Base-by-base conservation (phyloP, 2,113 vertebrate genomes). In the Verasper variegatus region DNA sequence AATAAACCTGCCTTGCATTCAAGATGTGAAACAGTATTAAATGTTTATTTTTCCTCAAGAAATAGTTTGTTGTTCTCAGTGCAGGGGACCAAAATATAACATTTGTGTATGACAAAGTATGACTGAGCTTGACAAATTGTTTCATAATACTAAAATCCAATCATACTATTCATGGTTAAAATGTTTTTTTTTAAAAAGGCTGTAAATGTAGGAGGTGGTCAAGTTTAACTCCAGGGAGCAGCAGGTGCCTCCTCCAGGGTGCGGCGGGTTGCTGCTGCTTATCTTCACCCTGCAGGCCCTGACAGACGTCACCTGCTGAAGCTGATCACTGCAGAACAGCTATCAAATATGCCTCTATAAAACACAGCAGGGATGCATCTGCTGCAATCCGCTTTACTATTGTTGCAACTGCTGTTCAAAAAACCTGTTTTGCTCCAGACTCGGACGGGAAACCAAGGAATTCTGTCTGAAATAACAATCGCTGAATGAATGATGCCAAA, bases 201-300 rank as follows among this genome's bases (percentile, higher is more conserved):
- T 17, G 21, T 3, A 51, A 11, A 37, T 61, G 21, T 47, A 4
- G 47, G 6, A 45, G 65, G 51, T 31, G 45, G 23, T 49, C 62
- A 9, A 52, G 26, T 42, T 59, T 17, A 40, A 59, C 56, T 35
- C 1, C 47, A 59, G 40, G 65, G 45, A 81, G 61, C 55, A 74
- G 68, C 24, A 60, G 70, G 64, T 51, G 49, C 65, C 56, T 88
- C 79, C 65, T 73, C 2, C 45, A 79, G 89, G 92, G 92, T 70
- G 92, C 17, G 92, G 77, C 90, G 63, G 61, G 77, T 35, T 47
- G 55, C 62, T 49, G 67, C 68, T 10, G 42, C 81, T 94, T 94
- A 94, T 94, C 94, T 90, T 26, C 31, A 3, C 23, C 40, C 69
- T 66, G 74, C 94, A 94, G 91, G 68, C 69, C 27, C 51, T 76